Base-by-base conservation (phyloP, 2,888 invertebrate genomes). In the Choreutis nemorana region DNA sequence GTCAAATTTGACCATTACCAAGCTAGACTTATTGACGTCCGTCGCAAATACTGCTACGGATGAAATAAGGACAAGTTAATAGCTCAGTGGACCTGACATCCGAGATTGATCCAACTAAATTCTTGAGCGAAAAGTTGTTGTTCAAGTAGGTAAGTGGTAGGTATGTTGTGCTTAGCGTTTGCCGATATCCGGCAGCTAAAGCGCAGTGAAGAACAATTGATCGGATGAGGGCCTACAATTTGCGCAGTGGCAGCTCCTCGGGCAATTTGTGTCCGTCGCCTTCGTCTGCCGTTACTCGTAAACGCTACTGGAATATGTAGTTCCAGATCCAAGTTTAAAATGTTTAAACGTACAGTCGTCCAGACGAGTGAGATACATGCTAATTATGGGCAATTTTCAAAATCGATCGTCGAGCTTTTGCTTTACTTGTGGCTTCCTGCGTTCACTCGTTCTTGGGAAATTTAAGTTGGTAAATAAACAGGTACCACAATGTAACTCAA, bases 321-420 rank as follows among this genome's bases (percentile, higher is more conserved):
- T 60, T 71, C 62, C 63, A 45, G 50, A 57, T 64, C 61, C 62
- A 67, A 62, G 53, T 64, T 64, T 73, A 62, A 70, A 72, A 70
- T 58, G 70, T 54, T 73, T 63, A 70, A 72, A 70, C 59, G 70
- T 54, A 64, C 62, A 64, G 56, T 65, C 58, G 60, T 62, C 62
- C 62, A 51, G 55, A 54, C 64, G 59, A 71, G 61, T 66, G 63
- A 70, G 70, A 73, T 72, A 68, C 71, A 68, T 61, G 63, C 68
- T 78, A 78, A 78, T 78, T 78, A 71, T 59, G 65, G 71, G 71
- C 58, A 75, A 78, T 78, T 78, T 78, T 75, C 64, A 75, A 73
- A 78, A 77, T 67, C 72, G 73, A 72, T 71, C 62, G 68, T 42
- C 67, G 65, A 72, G 72, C 75, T 64, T 73, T 73, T 54, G 58